Percentiles rank a stretch among this genome's conserved stretches.
Evolutionary conservation across 2,888 invertebrate genomes (phyloP).

Genomic region (Dryobotodes eremita): DNA sequence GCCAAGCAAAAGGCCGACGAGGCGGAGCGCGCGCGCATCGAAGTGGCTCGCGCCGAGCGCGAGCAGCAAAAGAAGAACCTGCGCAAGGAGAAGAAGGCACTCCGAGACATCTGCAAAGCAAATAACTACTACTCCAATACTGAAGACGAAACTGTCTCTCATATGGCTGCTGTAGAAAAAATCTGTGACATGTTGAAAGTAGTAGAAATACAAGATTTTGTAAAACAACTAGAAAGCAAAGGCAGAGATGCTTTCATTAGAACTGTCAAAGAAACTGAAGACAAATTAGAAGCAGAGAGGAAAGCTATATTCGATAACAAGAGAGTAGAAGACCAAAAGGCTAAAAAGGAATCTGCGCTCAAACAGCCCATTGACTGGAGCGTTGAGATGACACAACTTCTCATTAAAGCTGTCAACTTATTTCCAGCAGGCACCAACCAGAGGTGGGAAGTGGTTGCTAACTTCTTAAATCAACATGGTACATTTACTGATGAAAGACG

Average conservation of each 20-base stretch:
- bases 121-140: conserved; percentile 94
- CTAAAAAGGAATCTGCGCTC: conserved; percentile 84
- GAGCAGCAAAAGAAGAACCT: conserved; percentile 96
- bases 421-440: conserved; percentile 99
- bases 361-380: conserved; percentile 93
- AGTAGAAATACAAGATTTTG: conserved; percentile 94
- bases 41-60: conserved; percentile 95
- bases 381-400: conserved; percentile 95
- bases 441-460: conserved; percentile 98
- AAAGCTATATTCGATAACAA: conserved; percentile 90
- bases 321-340: conserved; percentile 85
- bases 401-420: conserved; percentile 99
- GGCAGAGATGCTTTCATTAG: conserved; percentile 93
- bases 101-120: conserved; percentile 95
- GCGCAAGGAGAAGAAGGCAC: conserved; percentile 96
- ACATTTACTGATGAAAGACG: conserved; percentile 90
- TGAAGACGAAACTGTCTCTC: conserved; percentile 93
- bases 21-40: conserved; percentile 95
- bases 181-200: conserved; percentile 95
- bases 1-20: conserved; percentile 95
- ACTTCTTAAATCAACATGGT: conserved; percentile 97
- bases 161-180: conserved; percentile 98
- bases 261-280: conserved; percentile 93
- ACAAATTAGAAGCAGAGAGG: conserved; percentile 94
- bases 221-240: conserved; percentile 92